Evolutionary conservation across 1,140 invertebrate genomes (phyloP).

Genomic region (Drosophila nikananu): DNA sequence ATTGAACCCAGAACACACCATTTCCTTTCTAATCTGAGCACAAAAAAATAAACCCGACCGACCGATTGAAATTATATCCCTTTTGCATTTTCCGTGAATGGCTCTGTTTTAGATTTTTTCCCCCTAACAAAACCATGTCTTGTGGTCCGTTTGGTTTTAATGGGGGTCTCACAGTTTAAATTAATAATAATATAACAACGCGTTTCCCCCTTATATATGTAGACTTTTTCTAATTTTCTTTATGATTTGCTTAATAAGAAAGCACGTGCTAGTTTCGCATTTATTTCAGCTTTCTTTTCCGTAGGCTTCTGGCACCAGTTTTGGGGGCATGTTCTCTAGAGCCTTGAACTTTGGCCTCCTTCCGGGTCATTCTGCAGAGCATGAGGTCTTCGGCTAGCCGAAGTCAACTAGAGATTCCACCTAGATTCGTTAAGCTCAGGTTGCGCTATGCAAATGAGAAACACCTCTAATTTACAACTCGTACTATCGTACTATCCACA

Average conservation of each 20-base stretch:
- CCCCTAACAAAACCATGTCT: background rate
- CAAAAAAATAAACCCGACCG: constrained; percentile 10
- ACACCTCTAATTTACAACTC: constrained; percentile 38
- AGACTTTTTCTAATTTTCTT: constrained; percentile 14
- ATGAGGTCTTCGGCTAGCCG: constrained; percentile 22
- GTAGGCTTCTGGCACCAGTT: constrained; percentile 35
- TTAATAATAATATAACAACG: background rate
- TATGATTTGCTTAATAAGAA: constrained; percentile 49
- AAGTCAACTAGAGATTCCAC: constrained; percentile 31
- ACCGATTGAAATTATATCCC: background rate
- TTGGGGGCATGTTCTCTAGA: constrained; percentile 19
- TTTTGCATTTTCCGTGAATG: background rate
- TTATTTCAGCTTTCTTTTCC: constrained; percentile 32
- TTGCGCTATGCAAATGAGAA: constrained; percentile 42
- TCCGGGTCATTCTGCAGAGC: constrained; percentile 4
- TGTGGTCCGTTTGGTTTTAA: constrained; percentile 13
- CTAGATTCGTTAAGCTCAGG: constrained; percentile 34
- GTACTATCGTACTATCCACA: constrained; percentile 46
- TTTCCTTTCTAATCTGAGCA: constrained; percentile 50
- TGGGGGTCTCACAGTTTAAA: background rate
- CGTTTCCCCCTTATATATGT: background rate
- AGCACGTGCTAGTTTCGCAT: constrained; percentile 57
- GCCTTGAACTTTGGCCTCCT: background rate
- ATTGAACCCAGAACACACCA: constrained; percentile 40
- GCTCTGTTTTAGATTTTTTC: constrained; percentile 12